These are phyloP conservation scores for Orthosia gracilis DNA, from an alignment of 2,888 invertebrate species.

Conservation along the genomic window DNA sequence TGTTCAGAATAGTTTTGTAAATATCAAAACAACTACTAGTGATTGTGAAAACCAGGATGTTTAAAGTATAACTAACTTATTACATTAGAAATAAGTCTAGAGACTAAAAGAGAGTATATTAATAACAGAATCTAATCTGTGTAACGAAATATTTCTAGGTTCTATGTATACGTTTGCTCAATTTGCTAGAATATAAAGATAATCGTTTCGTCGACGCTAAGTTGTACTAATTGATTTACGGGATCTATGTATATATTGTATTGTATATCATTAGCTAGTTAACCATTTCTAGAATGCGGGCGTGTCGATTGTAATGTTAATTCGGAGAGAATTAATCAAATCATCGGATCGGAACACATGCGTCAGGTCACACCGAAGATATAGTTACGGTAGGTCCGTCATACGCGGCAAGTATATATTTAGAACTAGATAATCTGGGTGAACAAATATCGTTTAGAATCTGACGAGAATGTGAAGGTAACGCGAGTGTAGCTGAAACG, in stretches of 20 bases:
- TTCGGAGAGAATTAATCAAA: slow-evolving; percentile 50
- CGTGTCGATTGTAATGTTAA: slow-evolving; percentile 34
- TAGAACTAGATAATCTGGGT: neutral
- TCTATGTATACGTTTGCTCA: neutral
- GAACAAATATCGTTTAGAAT: neutral
- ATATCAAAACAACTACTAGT: slow-evolving; percentile 13
- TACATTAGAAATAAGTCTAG: too few species aligned
- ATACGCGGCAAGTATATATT: neutral
- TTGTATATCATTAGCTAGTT: neutral
- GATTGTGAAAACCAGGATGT: neutral
- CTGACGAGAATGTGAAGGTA: neutral
- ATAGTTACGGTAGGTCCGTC: slow-evolving; percentile 15
- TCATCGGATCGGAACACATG: slow-evolving; percentile 36
- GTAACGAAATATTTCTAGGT: neutral
- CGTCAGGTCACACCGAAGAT: slow-evolving; percentile 13
- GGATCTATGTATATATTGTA: neutral
- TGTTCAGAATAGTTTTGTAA: slow-evolving; percentile 33
- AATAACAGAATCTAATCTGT: neutral
- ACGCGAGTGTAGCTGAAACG: neutral
- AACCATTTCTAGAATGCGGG: slow-evolving; percentile 29
- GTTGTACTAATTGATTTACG: neutral
- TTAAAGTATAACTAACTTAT: neutral
- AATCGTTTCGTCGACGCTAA: neutral
- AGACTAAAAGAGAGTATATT: too few species aligned
- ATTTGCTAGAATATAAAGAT: neutral